Base-by-base conservation (phyloP, 2,797 vertebrate species). In the Neostethus bicornis region DNA sequence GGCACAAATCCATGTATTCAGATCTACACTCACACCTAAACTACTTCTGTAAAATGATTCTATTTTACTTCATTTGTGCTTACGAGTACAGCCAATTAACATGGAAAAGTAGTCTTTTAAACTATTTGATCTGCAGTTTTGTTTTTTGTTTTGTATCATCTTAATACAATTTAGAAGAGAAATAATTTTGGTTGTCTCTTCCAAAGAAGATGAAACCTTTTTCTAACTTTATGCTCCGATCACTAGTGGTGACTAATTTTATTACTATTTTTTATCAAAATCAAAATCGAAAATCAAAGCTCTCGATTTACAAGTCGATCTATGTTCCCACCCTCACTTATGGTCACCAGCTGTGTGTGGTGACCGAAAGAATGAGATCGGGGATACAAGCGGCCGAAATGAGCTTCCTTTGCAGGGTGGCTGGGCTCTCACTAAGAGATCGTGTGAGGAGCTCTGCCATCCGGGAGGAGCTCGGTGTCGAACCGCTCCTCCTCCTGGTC, bases 1-100 rank as follows among this genome's bases (percentile, higher is more conserved):
- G 84, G 77, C 75, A 51, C 45, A 2, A 37, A 7, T 66, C 70
- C 84, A 81, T 45, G 56, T 55, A 32, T 66, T 62, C 44, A 35
- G 29, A n/a, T n/a, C n/a, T n/a, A n/a, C 25, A 49, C 52, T 38
- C 14, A 35, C 32, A 35, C 14, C 32, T 31, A 34, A 38, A 43
- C 56, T 42, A 64, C 37, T 35, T 5, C 28, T 39, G 45, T 21
- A 44, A 28, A 42, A 24, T 48, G 29, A 20, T 20, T 21, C 17
- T 41, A 11, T 47, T 19, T 47, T 4, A 29, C n/a, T n/a, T 5
- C 20, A 57, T 51, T 56, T 51, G 42, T 42, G 26, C 32, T 29
- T 35, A 26, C 12, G 26, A 32, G 11, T 42, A 28, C 39, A n/a
- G 41, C 12, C 2, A 23, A 13, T 25, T n/a, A 20, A 10, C 11